Conservation (phyloP, 2,888 invertebrate genomes). For the Hofmannophila pseudospretella region DNA sequence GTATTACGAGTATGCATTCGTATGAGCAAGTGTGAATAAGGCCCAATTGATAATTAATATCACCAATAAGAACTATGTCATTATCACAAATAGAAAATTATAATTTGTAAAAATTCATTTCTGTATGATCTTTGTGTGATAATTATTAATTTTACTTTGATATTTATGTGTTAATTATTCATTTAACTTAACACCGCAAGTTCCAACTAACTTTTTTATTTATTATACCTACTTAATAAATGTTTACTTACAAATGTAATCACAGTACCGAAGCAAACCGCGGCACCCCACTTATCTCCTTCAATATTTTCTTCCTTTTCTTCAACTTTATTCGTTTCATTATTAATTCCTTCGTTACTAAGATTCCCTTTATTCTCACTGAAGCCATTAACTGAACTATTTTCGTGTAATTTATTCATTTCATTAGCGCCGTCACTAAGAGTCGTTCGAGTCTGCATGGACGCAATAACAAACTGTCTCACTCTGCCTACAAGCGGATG, state of each 20-base stretch:
- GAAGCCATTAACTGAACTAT: slow-evolving; percentile 3
- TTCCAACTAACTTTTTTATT: no score
- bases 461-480: slow-evolving; percentile 3
- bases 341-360: slow-evolving; percentile 1
- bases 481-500: slow-evolving; percentile 13
- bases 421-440: slow-evolving; percentile 15
- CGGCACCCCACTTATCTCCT: slow-evolving; percentile 79
- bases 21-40: no score
- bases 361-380: background rate
- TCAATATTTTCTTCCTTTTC: slow-evolving; percentile 14
- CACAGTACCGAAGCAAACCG: slow-evolving; percentile 79
- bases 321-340: background rate
- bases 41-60: no score
- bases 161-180: no score
- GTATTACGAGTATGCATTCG: no score
- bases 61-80: no score
- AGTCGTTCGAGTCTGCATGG: slow-evolving; percentile 1
- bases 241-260: slow-evolving; percentile 82
- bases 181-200: no score
- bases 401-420: slow-evolving; percentile 15
- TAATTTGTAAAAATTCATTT: no score
- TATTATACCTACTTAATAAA: no score
- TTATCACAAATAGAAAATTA: no score
- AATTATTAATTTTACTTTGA: no score
- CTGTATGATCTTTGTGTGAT: no score